Base-by-base conservation (phyloP, 2,797 vertebrate species). In the Tachyglossus aculeatus region DNA sequence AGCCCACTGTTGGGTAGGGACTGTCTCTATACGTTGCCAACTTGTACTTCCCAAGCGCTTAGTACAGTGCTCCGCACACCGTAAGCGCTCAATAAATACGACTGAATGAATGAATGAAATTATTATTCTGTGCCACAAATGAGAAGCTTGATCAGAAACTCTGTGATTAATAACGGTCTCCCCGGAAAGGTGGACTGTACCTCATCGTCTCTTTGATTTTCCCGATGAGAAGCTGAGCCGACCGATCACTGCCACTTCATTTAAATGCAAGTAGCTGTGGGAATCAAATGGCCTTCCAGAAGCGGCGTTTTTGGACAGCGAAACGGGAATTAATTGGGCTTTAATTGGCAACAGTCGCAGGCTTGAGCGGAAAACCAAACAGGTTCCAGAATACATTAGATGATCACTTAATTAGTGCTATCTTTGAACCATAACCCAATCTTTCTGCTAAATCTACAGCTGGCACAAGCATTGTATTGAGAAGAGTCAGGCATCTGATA, bases 381-480 rank as follows among this genome's bases (percentile, higher is more conserved):
- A 71, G 11, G 53, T 77, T 83, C 81, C 61, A 71, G 67, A 85
- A 84, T 58, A 63, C 71, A 82, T 77, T 85, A 81, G 29, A 43
- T 57, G 85, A 82, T 81, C 75, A 77, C 52, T 85, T 88, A 87
- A 89, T 90, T 89, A 89, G 58, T 14, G 21, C 34, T 34, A 71
- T 80, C 77, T 83, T 63, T 24, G 14, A 86, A 81, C 24, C 58
- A 78, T 69, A 82, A 81, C 73, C 62, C 65, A 76, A 79, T 72
- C 8, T 62, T 87, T 72, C 62, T 61, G 76, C 37, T 78, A 82
- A 82, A 84, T 82, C 9, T 64, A 59, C 12, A 25, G 3, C 77
- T 48, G 40, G n/a, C 58, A 32, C 13, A 73, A 65, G 19, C 38
- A 62, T 58, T 77, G 71, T 76, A 75, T 47, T 81, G 67, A 72